Evolutionary conservation across 1,140 invertebrate genomes (phyloP), one percentile per base, ranked within the genome.

Genomic region (Neodiprion fabricii): DNA sequence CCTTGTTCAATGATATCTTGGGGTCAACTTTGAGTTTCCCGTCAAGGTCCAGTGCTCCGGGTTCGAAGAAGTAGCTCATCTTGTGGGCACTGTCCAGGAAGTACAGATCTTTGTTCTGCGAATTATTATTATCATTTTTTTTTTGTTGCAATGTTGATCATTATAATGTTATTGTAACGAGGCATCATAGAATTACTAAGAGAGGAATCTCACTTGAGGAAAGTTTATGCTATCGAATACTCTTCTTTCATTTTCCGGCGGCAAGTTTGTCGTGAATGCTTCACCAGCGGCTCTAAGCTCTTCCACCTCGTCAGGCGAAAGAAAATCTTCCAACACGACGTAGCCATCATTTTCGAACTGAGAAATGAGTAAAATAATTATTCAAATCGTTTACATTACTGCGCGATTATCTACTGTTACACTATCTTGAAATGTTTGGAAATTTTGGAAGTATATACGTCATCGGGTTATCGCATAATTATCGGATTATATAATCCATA

Each of bases 81-180:
- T 98, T 98, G 84, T 98, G 95, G 10, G 92, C 95, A 83, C 97
- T 98, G n/a, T 96, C 93, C 70, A 98, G 80, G 84, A 99, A 99
- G 86, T 99, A 99, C 66, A 90, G 87, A 78, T 95, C 92, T 79
- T 91, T 92, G 71, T 88, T 90, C 93, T 94, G 85, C 71, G 91
- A 91, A 75, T 28, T 14, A 70, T 40, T 40, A 40, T 5, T 3
- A 5, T 40, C 28, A 40, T 40, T 3, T 40, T 40, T 40, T 40
- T 40, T 40, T 3, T 40, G 28, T 40, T 40, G 28, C 28, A 40
- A 40, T 4, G 28, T 40, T 40, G 28, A 40, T 3, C 5, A 40
- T 40, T 40, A 40, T 40, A 40, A 40, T 40, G 28, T 40, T 2
- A 21, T 74, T 72, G 17, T 71, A 40, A 40, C 48, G 9, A 40